Base-by-base conservation (phyloP, 2,888 invertebrate species). In the Fragum whitleyi region DNA sequence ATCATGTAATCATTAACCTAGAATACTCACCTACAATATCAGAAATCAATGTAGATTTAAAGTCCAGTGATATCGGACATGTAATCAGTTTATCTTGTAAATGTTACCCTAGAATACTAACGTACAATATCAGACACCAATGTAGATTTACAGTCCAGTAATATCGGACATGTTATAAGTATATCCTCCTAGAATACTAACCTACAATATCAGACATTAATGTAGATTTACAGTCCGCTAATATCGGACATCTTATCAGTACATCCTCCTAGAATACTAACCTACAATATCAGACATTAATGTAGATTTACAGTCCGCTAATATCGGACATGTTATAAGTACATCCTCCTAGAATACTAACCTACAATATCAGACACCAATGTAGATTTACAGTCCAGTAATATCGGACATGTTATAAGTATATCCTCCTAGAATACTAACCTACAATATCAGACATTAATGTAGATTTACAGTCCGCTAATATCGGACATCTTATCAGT, bases 121-220 rank as follows among this genome's bases (percentile, higher is more conserved):
- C 90, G 87, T 16, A 85, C 86, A 5, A 89, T 62, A 1, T 87
- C 87, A 36, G 75, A 69, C 86, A 88, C 88, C 36, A 82, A 83
- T 16, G 53, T 82, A 9, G 85, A 83, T 19, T 79, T 83, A 9
- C 83, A 53, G 59, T 89, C 87, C 26, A 90, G 73, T 7, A 89
- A 47, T 2, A 87, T 75, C 0, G 90, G 87, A 62, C 85, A 86
- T 6, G 88, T 83, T 5, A 79, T 72, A 14, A 88, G 69, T 7
- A 87, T 81, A 21, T n/a, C n/a, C n/a, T n/a, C n/a, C n/a, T n/a
- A n/a, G n/a, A 3, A 14, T 47, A 47, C 83, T 62, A 73, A 88
- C 90, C 88, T 19, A 85, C 86, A 6, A 89, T 65, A 1, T 87
- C 87, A 32, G 75, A 69, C 86, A 88, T 88, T 36, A 82, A 83